Conservation (phyloP, 2,113 vertebrate genomes). For the Peucedramus taeniatus region DNA sequence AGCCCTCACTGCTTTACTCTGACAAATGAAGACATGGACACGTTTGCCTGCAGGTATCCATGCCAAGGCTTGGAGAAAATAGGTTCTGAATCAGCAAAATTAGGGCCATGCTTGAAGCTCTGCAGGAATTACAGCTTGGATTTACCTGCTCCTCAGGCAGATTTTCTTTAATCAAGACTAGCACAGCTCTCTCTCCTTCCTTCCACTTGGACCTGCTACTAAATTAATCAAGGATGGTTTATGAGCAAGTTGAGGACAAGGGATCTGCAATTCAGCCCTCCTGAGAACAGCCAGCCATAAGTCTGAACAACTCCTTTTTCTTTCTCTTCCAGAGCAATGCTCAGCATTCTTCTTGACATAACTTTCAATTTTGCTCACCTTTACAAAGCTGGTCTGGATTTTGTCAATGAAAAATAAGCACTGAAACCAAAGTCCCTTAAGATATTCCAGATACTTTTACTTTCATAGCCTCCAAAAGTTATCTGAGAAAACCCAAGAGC, state of each 20-base stretch:
- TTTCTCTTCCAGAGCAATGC: not conserved
- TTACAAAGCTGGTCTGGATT: not conserved
- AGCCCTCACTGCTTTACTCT: not conserved
- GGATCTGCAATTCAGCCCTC: not conserved
- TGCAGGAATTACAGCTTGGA: not conserved
- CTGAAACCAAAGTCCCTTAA: not conserved
- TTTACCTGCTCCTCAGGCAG: not conserved
- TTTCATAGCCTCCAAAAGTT: not conserved
- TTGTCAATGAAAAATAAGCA: not conserved
- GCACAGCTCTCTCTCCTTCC: not conserved
- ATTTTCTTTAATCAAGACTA: not conserved
- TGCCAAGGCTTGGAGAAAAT: not conserved
- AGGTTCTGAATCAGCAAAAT: not conserved
- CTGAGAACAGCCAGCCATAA: not conserved
- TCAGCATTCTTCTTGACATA: not conserved
- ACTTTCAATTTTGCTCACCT: not conserved
- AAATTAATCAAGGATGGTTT: not conserved
- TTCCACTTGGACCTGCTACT: not conserved
- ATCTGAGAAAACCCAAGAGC: not conserved
- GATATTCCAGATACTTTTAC: not conserved
- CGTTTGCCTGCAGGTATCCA: not conserved
- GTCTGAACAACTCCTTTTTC: not conserved
- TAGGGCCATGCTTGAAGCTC: not conserved
- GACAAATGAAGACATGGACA: not conserved
- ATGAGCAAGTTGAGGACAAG: not conserved